Evolutionary conservation across 2,113 vertebrate species (phyloP).

Genomic region (Serilophus lunatus): DNA sequence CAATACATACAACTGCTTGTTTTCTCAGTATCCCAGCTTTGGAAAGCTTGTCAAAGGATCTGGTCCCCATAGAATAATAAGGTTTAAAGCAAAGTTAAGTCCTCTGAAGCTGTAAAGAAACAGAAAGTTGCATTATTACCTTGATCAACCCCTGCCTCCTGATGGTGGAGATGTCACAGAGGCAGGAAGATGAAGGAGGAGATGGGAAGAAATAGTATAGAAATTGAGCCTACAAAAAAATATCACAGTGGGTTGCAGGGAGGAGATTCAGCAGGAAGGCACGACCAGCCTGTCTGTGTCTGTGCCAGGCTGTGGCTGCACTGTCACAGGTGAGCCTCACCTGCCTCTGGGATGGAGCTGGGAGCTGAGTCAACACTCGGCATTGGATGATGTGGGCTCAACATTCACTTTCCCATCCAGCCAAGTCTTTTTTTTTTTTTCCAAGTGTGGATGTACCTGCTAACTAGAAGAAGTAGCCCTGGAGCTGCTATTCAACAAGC

Average conservation of each 20-base stretch:
- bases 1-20: not conserved
- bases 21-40: not conserved
- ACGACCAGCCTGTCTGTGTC: not conserved
- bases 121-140: not conserved
- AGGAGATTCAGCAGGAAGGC: not conserved
- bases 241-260: not conserved
- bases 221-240: not conserved
- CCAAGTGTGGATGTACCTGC: not conserved
- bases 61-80: not conserved
- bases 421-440: too few relatives aligned
- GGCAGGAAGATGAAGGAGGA: not conserved
- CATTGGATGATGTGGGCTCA: not conserved
- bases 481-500: not conserved
- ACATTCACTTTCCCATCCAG: not conserved
- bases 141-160: not conserved
- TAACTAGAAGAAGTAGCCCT: not conserved
- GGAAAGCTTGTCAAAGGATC: not conserved
- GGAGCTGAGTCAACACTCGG: not conserved
- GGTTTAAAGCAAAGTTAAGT: not conserved
- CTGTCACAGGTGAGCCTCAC: not conserved
- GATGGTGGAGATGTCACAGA: too few relatives aligned
- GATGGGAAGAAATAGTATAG: not conserved
- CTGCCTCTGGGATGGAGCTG: not conserved
- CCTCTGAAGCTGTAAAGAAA: not conserved
- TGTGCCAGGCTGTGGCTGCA: not conserved